Conservation (phyloP, 2,113 vertebrate genomes). For the Piprites chloris region DNA sequence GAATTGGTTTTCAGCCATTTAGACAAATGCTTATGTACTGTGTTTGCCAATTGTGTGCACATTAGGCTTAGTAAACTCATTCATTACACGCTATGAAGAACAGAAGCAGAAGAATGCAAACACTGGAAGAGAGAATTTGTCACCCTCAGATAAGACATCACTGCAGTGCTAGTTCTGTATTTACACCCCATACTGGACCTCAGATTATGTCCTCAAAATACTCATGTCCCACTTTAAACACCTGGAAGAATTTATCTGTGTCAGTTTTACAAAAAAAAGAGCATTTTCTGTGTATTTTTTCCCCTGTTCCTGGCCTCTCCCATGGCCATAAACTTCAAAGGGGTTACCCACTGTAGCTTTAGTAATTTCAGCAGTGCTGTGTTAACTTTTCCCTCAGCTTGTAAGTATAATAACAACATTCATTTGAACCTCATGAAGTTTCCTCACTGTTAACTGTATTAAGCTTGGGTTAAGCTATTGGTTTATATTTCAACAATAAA, state of each 20-base stretch:
- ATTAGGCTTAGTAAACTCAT: slow-evolving; percentile 4
- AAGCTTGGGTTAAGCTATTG: not conserved
- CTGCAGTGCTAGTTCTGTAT: not conserved
- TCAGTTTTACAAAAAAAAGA: not conserved
- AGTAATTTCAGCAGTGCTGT: not conserved
- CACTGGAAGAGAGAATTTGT: not conserved
- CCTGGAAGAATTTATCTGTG: not conserved
- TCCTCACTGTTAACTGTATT: not conserved
- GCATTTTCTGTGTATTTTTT: not conserved
- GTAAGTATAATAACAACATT: not conserved
- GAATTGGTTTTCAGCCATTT: not conserved
- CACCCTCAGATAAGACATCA: not conserved
- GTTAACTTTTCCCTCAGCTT: not conserved
- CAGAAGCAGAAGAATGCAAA: not conserved
- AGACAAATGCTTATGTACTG: not conserved
- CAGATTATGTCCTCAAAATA: not conserved
- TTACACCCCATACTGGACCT: not conserved
- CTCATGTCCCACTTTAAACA: not conserved
- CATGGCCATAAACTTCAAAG: not conserved
- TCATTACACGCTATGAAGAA: not conserved
- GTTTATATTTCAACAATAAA: slow-evolving; percentile 2
- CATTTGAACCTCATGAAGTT: not conserved
- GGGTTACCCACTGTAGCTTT: not conserved
- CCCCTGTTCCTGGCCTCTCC: not conserved
- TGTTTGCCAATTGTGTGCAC: not conserved